These are phyloP conservation scores for Cassiopea xamachana DNA, from an alignment of 30 jellyfish, hydroid and myxozoan genomes.

Conservation along the genomic window DNA sequence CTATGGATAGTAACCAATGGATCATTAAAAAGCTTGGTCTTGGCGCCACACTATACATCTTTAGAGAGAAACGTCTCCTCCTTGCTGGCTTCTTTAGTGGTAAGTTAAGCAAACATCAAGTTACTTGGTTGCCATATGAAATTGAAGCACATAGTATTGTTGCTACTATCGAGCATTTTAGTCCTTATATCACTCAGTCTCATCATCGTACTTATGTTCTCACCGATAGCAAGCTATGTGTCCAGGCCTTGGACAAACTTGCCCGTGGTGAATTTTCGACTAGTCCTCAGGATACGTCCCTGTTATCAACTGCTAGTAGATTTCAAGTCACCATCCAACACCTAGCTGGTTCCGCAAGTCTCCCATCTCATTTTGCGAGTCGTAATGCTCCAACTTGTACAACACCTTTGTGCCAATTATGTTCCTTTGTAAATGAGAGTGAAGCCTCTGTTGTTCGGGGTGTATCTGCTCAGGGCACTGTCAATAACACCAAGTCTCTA, in stretches of 20 bases:
- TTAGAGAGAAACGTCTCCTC: conserved; percentile 50
- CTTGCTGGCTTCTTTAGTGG: conserved; percentile 69
- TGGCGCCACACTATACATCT: conserved; percentile 61
- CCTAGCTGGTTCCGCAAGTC: conserved; percentile 34
- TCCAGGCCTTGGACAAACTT: conserved; percentile 70
- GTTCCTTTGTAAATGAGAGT: neutral
- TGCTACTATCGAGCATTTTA: conserved; percentile 59
- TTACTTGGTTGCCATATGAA: conserved; percentile 72
- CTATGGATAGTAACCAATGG: conserved; percentile 75
- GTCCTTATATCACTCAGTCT: conserved; percentile 71
- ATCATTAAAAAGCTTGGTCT: conserved; percentile 38
- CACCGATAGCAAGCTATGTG: conserved; percentile 79
- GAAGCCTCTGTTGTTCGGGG: neutral
- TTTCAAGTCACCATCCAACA: conserved; percentile 34
- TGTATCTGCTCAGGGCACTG: neutral
- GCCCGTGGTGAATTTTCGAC: conserved; percentile 57
- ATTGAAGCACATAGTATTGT: conserved; percentile 71
- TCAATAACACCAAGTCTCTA: neutral
- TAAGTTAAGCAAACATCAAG: conserved; percentile 56
- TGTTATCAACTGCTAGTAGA: conserved; percentile 59
- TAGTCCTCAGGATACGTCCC: conserved; percentile 42
- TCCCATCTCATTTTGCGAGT: conserved; percentile 48
- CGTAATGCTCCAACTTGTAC: neutral
- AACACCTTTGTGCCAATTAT: neutral
- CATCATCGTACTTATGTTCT: conserved; percentile 41